Conservation (phyloP, 2,888 invertebrate genomes). For the Drosophila glabriapex region DNA sequence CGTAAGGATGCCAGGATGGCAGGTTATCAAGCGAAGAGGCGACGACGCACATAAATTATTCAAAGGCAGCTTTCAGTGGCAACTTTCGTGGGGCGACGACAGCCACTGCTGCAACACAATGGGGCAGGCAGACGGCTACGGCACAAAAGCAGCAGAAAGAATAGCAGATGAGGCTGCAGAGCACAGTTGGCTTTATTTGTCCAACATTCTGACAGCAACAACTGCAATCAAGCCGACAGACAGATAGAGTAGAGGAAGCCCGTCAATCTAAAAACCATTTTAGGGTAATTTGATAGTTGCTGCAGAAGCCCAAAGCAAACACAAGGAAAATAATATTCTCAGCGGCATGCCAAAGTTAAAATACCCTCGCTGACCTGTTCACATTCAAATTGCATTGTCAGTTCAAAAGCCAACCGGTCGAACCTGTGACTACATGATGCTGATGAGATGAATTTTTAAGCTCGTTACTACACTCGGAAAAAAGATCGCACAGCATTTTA, state of each 20-base stretch:
- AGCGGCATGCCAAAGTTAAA: neutral
- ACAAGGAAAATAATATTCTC: neutral
- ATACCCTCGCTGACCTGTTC: neutral
- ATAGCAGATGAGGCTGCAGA: neutral
- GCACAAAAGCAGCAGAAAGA: neutral
- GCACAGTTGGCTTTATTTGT: constrained; percentile 56
- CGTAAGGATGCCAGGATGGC: constrained; percentile 1
- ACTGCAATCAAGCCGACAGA: neutral
- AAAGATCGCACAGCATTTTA: neutral
- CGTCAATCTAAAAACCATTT: constrained; percentile 49
- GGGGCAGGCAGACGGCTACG: constrained; percentile 6
- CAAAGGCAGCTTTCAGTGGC: constrained; percentile 33
- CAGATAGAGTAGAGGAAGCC: constrained; percentile 17
- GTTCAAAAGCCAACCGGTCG: neutral
- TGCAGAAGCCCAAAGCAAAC: neutral
- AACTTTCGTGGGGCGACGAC: constrained; percentile 1
- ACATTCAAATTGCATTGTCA: neutral
- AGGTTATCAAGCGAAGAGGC: neutral
- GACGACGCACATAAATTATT: constrained; percentile 56
- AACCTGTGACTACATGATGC: neutral
- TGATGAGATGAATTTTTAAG: neutral
- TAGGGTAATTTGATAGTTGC: constrained; percentile 46
- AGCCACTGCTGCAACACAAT: constrained; percentile 24
- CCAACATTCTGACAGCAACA: constrained; percentile 25
- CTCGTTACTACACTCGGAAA: neutral